phyloP scores from a whole-genome alignment of 2,888 invertebrate genomes.

The Idaea aversata region DNA sequence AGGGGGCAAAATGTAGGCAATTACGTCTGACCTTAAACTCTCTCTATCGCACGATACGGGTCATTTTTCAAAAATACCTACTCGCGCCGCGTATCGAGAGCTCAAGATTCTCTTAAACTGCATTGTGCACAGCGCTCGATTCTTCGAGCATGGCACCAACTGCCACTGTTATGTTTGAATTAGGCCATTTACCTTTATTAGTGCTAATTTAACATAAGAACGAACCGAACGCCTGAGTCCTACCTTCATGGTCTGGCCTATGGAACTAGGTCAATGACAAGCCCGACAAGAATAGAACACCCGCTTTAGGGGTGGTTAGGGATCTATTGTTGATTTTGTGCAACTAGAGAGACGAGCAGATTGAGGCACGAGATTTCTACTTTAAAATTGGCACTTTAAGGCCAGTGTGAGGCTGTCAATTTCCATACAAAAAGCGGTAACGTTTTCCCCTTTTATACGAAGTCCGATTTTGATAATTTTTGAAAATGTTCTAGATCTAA shows the following conservation, averaged over 20 bases:
- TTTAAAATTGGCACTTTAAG: conserved; percentile 15
- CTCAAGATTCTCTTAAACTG: conserved; percentile 6
- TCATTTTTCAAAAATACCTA: no score
- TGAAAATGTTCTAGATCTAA: no score
- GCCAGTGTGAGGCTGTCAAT: no score
- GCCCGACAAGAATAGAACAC: conserved; percentile 69
- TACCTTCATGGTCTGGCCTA: no score
- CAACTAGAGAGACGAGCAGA: conserved; percentile 38
- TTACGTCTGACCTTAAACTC: no score
- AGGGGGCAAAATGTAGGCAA: no score
- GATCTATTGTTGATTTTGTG: conserved; percentile 54
- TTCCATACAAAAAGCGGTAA: no score
- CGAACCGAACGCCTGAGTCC: conserved; percentile 52
- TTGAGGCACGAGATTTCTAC: background rate
- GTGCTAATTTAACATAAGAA: conserved; percentile 62
- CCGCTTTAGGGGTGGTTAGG: conserved; percentile 64
- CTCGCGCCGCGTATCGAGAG: no score
- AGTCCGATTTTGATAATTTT: no score
- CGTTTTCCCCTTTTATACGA: no score
- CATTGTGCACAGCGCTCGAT: conserved; percentile 31
- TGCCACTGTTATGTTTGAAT: conserved; percentile 51
- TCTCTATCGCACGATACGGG: no score
- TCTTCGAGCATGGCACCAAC: conserved; percentile 40
- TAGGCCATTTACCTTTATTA: conserved; percentile 65
- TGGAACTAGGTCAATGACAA: conserved; percentile 75